Conservation (phyloP, 2,113 vertebrate species). For the Oncorhynchus gorbuscha region DNA sequence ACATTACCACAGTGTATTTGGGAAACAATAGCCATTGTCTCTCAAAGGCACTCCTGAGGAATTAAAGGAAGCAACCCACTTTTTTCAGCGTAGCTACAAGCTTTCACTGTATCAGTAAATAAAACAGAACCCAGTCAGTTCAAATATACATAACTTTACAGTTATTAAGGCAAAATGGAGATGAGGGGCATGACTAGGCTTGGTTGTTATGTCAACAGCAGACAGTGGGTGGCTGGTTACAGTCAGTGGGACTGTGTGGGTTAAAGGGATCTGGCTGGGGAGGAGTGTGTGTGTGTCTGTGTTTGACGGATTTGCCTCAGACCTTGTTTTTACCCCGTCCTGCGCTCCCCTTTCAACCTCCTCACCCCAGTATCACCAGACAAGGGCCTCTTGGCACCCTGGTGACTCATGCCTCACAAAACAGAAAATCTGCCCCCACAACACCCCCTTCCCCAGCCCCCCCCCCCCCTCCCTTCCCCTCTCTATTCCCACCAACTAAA, state of each 20-base stretch:
- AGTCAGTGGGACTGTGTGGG: constrained; percentile 61
- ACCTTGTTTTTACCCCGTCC: constrained; percentile 42
- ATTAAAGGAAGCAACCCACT: background rate
- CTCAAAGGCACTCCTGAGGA: background rate
- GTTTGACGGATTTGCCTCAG: constrained; percentile 43
- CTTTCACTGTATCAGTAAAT: background rate
- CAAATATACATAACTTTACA: background rate
- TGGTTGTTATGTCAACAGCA: constrained; percentile 65
- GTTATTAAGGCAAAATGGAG: constrained; percentile 40
- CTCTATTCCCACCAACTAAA: background rate
- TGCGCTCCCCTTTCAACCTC: constrained; percentile 29
- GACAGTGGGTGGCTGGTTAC: constrained; percentile 54
- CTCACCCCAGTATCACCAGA: constrained; percentile 34
- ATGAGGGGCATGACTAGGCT: constrained; percentile 40
- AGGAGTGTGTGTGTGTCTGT: constrained; percentile 18
- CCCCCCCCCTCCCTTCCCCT: background rate
- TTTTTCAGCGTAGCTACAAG: background rate
- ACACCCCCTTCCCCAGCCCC: no score
- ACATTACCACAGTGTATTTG: constrained; percentile 19
- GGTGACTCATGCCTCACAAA: constrained; percentile 52
- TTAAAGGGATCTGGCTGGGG: constrained; percentile 56
- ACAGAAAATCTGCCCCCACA: background rate
- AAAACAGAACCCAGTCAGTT: constrained; percentile 33
- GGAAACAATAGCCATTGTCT: background rate
- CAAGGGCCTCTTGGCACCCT: constrained; percentile 45